Conservation (phyloP, 2,113 vertebrate species). For the Tyrannus savana region DNA sequence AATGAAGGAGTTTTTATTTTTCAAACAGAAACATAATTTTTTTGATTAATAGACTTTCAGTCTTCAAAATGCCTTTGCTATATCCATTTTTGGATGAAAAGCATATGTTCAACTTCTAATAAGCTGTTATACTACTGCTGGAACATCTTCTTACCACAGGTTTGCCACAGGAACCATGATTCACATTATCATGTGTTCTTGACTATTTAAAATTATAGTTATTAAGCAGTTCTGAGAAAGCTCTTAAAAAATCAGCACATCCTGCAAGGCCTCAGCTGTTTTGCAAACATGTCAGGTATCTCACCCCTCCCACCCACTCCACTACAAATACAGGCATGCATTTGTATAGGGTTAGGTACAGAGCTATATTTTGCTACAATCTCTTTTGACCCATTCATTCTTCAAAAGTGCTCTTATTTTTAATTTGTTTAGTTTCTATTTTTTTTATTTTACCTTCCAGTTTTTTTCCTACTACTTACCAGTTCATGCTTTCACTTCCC, state of each 20-base stretch:
- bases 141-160: slow-evolving; percentile 34
- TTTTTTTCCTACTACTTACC: neutral
- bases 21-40: slow-evolving; percentile 10
- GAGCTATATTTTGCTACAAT: neutral
- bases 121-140: slow-evolving; percentile 32
- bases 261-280: neutral
- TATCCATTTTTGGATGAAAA: slow-evolving; percentile 39
- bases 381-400: neutral
- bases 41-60: slow-evolving; percentile 12
- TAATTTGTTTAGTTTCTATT: neutral
- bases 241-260: neutral
- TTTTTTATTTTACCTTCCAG: neutral
- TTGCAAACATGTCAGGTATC: neutral
- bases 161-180: slow-evolving; percentile 65
- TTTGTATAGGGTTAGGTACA: neutral
- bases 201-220: slow-evolving; percentile 35
- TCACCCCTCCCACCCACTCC: neutral
- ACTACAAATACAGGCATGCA: neutral
- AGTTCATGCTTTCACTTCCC: neutral
- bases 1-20: slow-evolving; percentile 22
- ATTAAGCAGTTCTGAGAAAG: slow-evolving; percentile 47
- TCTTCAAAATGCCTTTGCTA: slow-evolving; percentile 24
- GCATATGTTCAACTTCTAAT: slow-evolving; percentile 18
- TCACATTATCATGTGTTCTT: slow-evolving; percentile 42
- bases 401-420: neutral